Evolutionary conservation across 2,888 invertebrate species (phyloP).

Genomic region (Agonopterix arenella): DNA sequence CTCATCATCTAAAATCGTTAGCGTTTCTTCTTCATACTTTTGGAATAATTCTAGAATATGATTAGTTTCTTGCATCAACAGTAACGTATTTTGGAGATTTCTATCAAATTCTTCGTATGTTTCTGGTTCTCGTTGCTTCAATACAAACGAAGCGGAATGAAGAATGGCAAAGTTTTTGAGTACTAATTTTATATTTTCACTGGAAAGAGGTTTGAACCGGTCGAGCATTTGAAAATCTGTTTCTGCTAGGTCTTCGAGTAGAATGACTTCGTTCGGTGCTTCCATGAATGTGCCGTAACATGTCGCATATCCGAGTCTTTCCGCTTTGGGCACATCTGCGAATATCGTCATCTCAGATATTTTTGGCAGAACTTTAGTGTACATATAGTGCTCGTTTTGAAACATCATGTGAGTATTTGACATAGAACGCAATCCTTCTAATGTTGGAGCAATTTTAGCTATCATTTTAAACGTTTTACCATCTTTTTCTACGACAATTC

Average conservation of each 20-base stretch:
- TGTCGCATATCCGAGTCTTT: constrained; percentile 23
- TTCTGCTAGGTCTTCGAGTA: constrained; percentile 33
- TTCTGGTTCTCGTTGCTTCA: constrained; percentile 26
- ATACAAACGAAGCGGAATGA: too few species aligned
- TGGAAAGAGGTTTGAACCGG: too few species aligned
- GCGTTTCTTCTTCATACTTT: constrained; percentile 3
- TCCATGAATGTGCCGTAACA: constrained; percentile 29
- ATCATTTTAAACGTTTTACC: constrained; percentile 23
- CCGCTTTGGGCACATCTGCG: constrained; percentile 20
- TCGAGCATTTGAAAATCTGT: constrained; percentile 25
- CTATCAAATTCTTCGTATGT: constrained; percentile 14
- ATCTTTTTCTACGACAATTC: constrained; percentile 23
- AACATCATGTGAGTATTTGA: constrained; percentile 18
- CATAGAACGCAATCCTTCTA: constrained; percentile 13
- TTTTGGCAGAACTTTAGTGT: constrained; percentile 28
- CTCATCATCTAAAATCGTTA: not conserved
- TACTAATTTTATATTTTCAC: too few species aligned
- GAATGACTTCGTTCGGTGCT: constrained; percentile 29
- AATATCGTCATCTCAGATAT: constrained; percentile 21
- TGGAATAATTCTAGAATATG: constrained; percentile 1
- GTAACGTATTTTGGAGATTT: constrained; percentile 14
- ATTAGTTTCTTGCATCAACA: not conserved
- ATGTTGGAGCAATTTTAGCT: constrained; percentile 28
- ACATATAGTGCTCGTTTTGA: constrained; percentile 32
- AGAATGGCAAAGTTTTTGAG: too few species aligned